phyloP scores from a whole-genome alignment of 2,113 vertebrate species.

The Morone chrysops region DNA sequence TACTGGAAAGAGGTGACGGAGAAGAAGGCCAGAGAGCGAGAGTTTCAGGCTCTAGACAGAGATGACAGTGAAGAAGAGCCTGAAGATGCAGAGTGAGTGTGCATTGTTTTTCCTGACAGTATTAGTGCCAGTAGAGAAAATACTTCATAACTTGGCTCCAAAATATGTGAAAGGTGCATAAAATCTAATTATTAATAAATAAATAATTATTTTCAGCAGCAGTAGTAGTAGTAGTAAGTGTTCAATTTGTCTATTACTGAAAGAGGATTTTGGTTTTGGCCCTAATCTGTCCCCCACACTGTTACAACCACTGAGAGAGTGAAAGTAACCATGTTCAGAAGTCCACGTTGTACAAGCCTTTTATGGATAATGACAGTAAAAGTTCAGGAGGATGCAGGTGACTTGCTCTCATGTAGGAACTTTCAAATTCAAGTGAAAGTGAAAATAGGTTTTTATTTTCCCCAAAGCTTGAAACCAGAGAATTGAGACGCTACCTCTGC shows the following conservation, averaged over 20 bases:
- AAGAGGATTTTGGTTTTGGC: no score
- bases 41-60: constrained; percentile 66
- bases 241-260: no score
- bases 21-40: constrained; percentile 79
- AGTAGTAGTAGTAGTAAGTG: background rate
- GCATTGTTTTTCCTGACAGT: background rate
- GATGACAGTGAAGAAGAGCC: constrained; percentile 29
- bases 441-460: background rate
- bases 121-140: background rate
- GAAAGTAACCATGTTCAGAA: background rate
- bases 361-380: background rate
- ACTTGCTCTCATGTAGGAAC: background rate
- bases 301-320: no score
- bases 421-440: constrained; percentile 6
- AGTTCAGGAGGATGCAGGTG: background rate
- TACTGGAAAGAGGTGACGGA: constrained; percentile 86
- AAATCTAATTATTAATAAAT: background rate
- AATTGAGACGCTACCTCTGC: background rate
- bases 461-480: constrained; percentile 19
- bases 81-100: constrained; percentile 63
- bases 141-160: background rate
- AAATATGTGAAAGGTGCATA: background rate
- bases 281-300: no score
- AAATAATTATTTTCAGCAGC: no score
- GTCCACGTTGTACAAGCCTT: background rate